phyloP scores from a whole-genome alignment of 2,113 vertebrate species.

The Toxostoma redivivum region DNA sequence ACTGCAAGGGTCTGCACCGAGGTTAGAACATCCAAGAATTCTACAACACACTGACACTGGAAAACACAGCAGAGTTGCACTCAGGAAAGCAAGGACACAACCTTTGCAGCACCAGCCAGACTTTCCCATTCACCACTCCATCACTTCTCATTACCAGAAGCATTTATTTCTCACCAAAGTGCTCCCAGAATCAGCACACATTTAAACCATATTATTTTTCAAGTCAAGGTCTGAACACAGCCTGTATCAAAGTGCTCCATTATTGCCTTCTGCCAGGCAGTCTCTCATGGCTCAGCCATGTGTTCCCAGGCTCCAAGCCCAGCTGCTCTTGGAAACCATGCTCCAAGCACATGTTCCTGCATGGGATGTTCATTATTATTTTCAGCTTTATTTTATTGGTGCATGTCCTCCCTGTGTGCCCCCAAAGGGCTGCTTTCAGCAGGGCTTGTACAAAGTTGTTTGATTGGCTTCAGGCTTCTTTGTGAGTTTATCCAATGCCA shows the following conservation, averaged over 20 bases:
- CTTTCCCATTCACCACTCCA: background rate
- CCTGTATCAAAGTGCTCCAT: background rate
- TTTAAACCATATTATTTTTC: background rate
- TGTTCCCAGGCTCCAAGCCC: background rate
- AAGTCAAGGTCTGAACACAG: background rate
- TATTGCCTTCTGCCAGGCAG: background rate
- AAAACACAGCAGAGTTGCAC: background rate
- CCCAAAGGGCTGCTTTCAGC: background rate
- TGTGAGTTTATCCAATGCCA: background rate
- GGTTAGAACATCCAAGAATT: background rate
- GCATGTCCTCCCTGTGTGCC: background rate
- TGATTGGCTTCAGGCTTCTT: constrained; percentile 21
- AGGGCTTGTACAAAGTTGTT: background rate
- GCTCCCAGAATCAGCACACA: background rate
- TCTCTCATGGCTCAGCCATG: constrained; percentile 24
- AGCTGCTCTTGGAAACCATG: background rate
- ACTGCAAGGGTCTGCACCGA: background rate
- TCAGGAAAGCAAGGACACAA: background rate
- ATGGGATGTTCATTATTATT: background rate
- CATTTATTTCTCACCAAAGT: background rate
- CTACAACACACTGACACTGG: background rate
- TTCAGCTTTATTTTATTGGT: background rate
- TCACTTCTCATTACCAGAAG: background rate
- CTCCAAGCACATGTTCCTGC: constrained; percentile 26
- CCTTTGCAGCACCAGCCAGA: background rate